These are phyloP conservation scores for Cyprinodon variegatus DNA, from an alignment of 2,113 vertebrate genomes.

Conservation along the genomic window DNA sequence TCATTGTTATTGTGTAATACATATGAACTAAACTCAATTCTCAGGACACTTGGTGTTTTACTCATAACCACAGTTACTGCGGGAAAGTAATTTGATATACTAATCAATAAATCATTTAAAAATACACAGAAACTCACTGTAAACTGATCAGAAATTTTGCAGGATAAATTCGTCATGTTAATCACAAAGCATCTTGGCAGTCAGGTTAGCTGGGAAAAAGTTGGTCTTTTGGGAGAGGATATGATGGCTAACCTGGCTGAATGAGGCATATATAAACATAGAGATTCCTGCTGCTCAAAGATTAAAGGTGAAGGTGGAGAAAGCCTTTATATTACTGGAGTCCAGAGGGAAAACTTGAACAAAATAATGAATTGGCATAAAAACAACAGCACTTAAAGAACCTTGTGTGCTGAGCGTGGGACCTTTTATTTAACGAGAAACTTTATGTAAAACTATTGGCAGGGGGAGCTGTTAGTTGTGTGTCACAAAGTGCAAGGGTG, in stretches of 20 bases:
- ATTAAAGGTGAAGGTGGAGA: slow-evolving; percentile 44
- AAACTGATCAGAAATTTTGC: slow-evolving; percentile 53
- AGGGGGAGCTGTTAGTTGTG: slow-evolving; percentile 16
- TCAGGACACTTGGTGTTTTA: slow-evolving; percentile 21
- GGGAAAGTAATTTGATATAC: slow-evolving; percentile 21
- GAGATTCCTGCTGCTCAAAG: slow-evolving; percentile 21
- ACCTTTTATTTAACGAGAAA: slow-evolving; percentile 38
- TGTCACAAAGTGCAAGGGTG: slow-evolving; percentile 53
- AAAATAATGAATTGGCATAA: slow-evolving; percentile 65
- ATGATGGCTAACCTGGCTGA: slow-evolving; percentile 42
- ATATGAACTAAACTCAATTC: slow-evolving; percentile 3
- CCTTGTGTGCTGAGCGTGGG: slow-evolving; percentile 17
- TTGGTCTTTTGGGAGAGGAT: slow-evolving; percentile 50
- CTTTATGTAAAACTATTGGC: slow-evolving; percentile 36
- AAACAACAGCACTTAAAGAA: slow-evolving; percentile 50
- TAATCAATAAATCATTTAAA: slow-evolving; percentile 61
- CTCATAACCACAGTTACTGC: slow-evolving; percentile 28
- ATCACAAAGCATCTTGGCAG: slow-evolving; percentile 33
- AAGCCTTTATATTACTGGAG: slow-evolving; percentile 38
- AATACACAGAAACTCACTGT: slow-evolving; percentile 48
- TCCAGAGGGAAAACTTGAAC: slow-evolving; percentile 37
- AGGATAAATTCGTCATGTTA: slow-evolving; percentile 41
- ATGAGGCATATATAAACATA: slow-evolving; percentile 26
- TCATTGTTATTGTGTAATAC: too few species aligned
- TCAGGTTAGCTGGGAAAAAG: slow-evolving; percentile 61